Conservation (phyloP, 2,113 vertebrate species). For the Tympanuchus pallidicinctus region DNA sequence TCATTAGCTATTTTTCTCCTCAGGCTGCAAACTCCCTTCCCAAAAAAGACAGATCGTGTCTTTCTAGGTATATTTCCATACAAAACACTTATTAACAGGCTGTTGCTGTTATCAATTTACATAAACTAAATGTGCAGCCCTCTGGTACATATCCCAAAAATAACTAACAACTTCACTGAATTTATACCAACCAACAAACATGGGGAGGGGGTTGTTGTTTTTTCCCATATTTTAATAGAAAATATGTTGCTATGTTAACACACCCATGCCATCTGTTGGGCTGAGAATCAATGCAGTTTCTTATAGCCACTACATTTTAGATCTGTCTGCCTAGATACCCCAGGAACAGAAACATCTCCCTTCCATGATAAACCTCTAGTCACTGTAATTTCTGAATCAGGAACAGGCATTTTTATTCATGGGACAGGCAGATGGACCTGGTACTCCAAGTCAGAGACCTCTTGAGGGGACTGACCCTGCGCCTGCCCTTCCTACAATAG, state of each 20-base stretch:
- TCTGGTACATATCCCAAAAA: slow-evolving; percentile 77
- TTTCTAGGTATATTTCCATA: slow-evolving; percentile 76
- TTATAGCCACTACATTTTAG: slow-evolving; percentile 63
- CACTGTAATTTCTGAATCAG: not conserved
- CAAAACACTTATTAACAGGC: slow-evolving; percentile 75
- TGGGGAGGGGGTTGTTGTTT: slow-evolving; percentile 69
- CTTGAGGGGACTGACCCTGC: not conserved
- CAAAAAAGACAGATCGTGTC: slow-evolving; percentile 64
- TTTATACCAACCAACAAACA: slow-evolving; percentile 76
- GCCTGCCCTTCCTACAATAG: not conserved
- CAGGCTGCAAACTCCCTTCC: slow-evolving; percentile 56
- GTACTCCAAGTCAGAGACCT: not conserved
- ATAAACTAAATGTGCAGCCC: slow-evolving; percentile 75
- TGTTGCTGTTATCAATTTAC: slow-evolving; percentile 78
- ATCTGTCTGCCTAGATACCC: slow-evolving; percentile 49
- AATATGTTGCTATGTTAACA: slow-evolving; percentile 80
- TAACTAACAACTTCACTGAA: slow-evolving; percentile 77
- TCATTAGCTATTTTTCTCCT: slow-evolving; percentile 54
- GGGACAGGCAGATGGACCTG: not conserved
- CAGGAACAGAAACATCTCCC: slow-evolving; percentile 12
- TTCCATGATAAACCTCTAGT: not conserved
- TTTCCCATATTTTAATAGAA: slow-evolving; percentile 78
- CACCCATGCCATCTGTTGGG: slow-evolving; percentile 82
- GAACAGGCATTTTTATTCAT: not conserved
- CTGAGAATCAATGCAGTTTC: slow-evolving; percentile 68